A percentile compares a stretch with the other conserved stretches of the same genome.
These are phyloP conservation scores for Pomatostomus ruficeps DNA, from an alignment of 2,113 vertebrate genomes.

Conservation along the genomic window DNA sequence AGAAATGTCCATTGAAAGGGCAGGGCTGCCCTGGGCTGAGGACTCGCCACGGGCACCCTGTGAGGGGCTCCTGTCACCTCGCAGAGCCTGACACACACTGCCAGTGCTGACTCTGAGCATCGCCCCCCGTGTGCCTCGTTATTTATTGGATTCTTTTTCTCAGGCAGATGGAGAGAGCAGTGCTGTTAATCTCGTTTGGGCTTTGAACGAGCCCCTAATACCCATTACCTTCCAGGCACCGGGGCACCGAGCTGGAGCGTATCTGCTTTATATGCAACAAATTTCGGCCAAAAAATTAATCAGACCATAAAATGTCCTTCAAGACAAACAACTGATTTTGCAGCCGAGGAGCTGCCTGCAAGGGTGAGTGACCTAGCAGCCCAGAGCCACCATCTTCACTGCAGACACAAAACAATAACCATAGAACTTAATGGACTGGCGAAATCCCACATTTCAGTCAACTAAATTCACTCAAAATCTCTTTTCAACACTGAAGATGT, in stretches of 20 bases:
- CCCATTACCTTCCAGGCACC: not conserved
- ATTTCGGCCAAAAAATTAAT: constrained; percentile 14
- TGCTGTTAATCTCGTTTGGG: constrained; percentile 17
- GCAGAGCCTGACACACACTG: not conserved
- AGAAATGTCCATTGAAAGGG: not conserved
- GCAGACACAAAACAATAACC: not conserved
- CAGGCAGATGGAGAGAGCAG: constrained; percentile 45
- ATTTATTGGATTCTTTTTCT: constrained; percentile 3
- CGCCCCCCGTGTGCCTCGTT: not conserved
- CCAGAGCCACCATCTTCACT: not conserved
- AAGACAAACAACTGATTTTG: constrained; percentile 1
- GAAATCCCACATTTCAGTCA: not conserved
- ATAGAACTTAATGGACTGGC: not conserved
- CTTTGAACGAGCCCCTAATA: not conserved
- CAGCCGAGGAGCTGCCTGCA: not conserved
- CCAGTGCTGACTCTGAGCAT: not conserved
- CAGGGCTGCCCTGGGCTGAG: not conserved
- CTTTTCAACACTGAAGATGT: not conserved
- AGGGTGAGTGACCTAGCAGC: not conserved
- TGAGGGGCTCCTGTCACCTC: not conserved
- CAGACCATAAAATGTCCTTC: not conserved
- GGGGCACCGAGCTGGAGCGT: not conserved
- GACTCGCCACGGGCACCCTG: rapidly evolving
- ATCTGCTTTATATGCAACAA: not conserved
- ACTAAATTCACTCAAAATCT: not conserved